Evolutionary conservation across 2,113 vertebrate species (phyloP).

Genomic region (Ranitomeya imitator): DNA sequence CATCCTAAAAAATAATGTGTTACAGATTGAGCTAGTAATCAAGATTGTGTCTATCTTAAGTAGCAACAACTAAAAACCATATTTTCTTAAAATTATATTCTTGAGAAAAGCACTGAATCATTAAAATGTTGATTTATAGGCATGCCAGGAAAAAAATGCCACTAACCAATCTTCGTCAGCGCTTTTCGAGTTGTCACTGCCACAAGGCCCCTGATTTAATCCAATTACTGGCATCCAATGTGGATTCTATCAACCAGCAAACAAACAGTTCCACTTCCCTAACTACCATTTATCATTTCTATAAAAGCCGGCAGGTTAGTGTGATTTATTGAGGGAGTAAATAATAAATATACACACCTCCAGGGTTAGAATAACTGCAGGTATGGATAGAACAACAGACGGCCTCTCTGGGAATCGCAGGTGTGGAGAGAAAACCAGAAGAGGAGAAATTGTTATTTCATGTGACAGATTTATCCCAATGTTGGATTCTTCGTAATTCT

Average conservation of each 20-base stretch:
- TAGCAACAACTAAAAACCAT: background rate
- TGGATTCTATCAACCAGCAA: slow-evolving; percentile 56
- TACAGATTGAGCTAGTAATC: background rate
- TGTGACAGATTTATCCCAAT: slow-evolving; percentile 20
- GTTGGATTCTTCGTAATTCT: slow-evolving; percentile 26
- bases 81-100: slow-evolving; percentile 13
- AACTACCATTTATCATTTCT: slow-evolving; percentile 51
- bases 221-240: slow-evolving; percentile 16
- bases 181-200: slow-evolving; percentile 18
- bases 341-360: slow-evolving; percentile 38
- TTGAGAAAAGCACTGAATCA: slow-evolving; percentile 29
- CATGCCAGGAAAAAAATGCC: slow-evolving; percentile 9
- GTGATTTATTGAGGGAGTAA: slow-evolving; percentile 50
- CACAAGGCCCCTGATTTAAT: slow-evolving; percentile 59
- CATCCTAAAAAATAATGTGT: background rate
- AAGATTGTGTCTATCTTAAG: background rate
- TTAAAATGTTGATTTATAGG: slow-evolving; percentile 50
- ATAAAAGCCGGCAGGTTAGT: slow-evolving; percentile 41
- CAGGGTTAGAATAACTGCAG: slow-evolving; percentile 55
- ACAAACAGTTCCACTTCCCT: slow-evolving; percentile 20
- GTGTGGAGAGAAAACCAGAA: slow-evolving; percentile 36
- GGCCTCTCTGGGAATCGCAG: slow-evolving; percentile 33
- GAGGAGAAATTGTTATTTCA: slow-evolving; percentile 27
- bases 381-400: slow-evolving; percentile 38
- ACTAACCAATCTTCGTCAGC: slow-evolving; percentile 19